Conservation (phyloP, 2,113 vertebrate genomes). For the Pelusios castaneus region DNA sequence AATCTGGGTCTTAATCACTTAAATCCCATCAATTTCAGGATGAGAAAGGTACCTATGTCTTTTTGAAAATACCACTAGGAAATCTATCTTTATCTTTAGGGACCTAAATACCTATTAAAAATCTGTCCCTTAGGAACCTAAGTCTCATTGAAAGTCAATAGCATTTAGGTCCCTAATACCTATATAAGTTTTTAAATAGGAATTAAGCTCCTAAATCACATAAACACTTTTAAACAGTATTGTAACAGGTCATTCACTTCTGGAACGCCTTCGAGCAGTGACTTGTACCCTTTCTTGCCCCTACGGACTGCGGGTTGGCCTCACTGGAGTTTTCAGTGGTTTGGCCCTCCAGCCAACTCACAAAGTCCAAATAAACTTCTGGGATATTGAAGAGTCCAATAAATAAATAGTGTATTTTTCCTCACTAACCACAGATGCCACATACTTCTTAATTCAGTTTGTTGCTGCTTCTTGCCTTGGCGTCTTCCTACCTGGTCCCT, state of each 20-base stretch:
- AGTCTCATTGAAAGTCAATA: background rate
- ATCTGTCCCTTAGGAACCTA: background rate
- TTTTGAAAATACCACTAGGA: slow-evolving; percentile 14
- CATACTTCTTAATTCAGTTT: background rate
- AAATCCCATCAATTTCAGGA: background rate
- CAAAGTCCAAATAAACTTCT: background rate
- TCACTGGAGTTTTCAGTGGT: background rate
- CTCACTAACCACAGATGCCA: background rate
- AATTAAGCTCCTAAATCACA: background rate
- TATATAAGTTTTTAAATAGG: background rate
- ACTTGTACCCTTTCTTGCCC: background rate
- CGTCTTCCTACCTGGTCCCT: background rate
- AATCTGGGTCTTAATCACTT: background rate
- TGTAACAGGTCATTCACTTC: background rate
- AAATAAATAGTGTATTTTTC: background rate
- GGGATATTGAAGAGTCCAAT: background rate
- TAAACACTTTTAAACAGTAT: background rate
- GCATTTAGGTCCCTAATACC: background rate
- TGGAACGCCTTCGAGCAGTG: background rate
- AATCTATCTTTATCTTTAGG: background rate
- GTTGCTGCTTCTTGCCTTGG: background rate
- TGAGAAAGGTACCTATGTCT: background rate
- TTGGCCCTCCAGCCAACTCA: background rate
- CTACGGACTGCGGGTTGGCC: background rate
- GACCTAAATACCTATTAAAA: background rate